phyloP scores from a whole-genome alignment of 2,888 invertebrate genomes.

The Osedax frankpressi region DNA sequence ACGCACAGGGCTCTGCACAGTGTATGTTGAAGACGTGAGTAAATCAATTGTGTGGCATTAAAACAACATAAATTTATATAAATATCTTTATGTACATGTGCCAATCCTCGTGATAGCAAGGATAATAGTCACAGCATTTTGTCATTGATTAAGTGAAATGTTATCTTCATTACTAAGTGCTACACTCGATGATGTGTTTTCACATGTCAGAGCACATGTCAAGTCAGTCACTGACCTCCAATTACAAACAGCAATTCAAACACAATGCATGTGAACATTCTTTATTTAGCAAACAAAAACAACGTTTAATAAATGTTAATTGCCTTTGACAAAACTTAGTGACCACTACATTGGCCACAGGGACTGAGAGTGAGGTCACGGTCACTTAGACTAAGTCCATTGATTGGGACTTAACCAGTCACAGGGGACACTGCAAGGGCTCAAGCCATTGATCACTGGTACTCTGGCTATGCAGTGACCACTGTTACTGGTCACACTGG shows the following conservation, averaged over 20 bases:
- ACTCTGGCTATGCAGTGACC: not conserved
- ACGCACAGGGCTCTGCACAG: slow-evolving; percentile 2
- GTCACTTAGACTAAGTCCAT: slow-evolving; percentile 6
- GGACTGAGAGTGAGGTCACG: not conserved
- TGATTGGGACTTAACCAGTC: not conserved
- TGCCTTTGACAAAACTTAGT: not conserved
- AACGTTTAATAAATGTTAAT: not conserved
- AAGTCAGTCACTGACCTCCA: not conserved
- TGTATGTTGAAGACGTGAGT: not conserved
- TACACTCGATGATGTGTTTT: not conserved
- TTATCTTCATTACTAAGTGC: not conserved
- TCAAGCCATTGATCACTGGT: not conserved
- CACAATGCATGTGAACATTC: not conserved
- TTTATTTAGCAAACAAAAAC: not conserved
- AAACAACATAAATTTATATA: slow-evolving; percentile 8
- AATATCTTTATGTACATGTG: not conserved
- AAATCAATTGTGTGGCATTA: not conserved
- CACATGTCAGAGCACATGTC: not conserved
- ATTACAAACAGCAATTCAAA: slow-evolving; percentile 6
- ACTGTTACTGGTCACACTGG: not conserved
- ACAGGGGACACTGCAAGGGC: slow-evolving; percentile 1
- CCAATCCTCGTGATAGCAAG: not conserved
- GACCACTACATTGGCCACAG: not conserved
- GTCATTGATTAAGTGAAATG: not conserved
- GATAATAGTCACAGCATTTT: not conserved